Conservation (phyloP, 1,140 invertebrate species). For the Drosophila varians region DNA sequence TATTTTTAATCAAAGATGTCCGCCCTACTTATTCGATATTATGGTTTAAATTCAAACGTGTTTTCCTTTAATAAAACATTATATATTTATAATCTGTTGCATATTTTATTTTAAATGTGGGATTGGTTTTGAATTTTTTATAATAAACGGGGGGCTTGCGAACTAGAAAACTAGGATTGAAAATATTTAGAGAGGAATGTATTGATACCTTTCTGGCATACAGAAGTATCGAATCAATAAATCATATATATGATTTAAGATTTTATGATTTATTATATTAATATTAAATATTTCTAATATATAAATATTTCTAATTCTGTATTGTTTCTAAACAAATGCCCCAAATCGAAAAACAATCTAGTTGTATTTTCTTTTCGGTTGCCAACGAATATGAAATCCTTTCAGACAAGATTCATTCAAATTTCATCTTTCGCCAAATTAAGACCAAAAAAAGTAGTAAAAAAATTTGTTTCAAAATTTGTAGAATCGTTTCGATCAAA, state of each 20-base stretch:
- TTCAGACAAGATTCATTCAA: neutral
- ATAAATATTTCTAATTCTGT: no score
- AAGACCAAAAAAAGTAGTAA: conserved; percentile 16
- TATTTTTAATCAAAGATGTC: conserved; percentile 35
- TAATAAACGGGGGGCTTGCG: no score
- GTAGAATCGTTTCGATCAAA: neutral
- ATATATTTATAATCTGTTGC: neutral
- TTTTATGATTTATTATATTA: no score
- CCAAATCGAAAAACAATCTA: no score
- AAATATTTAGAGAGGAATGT: no score
- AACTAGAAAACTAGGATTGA: no score
- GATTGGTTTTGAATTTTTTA: no score
- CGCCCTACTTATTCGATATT: neutral
- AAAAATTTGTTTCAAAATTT: conserved; percentile 11
- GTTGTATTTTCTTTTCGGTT: neutral
- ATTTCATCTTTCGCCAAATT: neutral
- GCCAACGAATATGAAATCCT: neutral
- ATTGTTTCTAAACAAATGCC: no score
- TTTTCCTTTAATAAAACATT: neutral
- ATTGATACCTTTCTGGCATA: no score
- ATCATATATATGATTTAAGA: no score
- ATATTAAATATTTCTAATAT: no score
- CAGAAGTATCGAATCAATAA: no score
- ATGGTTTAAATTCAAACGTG: neutral
- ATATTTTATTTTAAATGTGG: neutral